Evolutionary conservation across 2,113 vertebrate genomes (phyloP), one percentile per base, ranked within the genome.

Genomic region (Pleuronectes platessa): DNA sequence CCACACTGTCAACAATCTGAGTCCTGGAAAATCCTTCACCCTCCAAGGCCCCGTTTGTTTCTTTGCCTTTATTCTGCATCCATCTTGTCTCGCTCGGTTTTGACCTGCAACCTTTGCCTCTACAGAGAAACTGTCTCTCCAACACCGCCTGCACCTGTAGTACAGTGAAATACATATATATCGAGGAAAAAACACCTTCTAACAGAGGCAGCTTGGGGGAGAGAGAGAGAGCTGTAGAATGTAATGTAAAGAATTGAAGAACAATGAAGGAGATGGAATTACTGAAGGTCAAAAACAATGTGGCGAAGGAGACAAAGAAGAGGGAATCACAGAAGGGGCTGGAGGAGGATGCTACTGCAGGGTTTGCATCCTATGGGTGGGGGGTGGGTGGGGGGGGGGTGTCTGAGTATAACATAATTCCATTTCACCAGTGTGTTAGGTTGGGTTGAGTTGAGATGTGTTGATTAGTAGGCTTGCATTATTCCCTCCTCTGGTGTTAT

Each of bases 11-110:
- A 85, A 76, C 80, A 71, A 15, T 60, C 23, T 47, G 79, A 82
- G 87, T 90, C 60, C 80, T 59, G 82, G 83, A 79, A 87, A 87
- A 83, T 73, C 21, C 53, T 71, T 81, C 14, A 18, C 17, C 26
- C 68, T 84, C 72, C 20, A 40, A 71, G 68, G 80, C 31, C 62
- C 27, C 51, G 55, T 81, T 86, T 76, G 66, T 81, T 81, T 75
- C 62, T 75, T 68, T 74, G 45, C 40, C n/a, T 65, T 12, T 53
- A 9, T 70, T 81, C 71, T 63, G 66, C 64, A 64, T 63, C 66
- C 47, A 40, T 31, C 24, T 31, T 31, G 31, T 0, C 31, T 31
- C 1, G 31, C 31, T 66, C 24, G 9, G 51, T 14, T 86, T 59
- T 68, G 66, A 74, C 82, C 76, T 0, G 5, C 23, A 40, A 64